Base-by-base conservation (phyloP, 2,797 vertebrate genomes). In the Echeneis naucrates region DNA sequence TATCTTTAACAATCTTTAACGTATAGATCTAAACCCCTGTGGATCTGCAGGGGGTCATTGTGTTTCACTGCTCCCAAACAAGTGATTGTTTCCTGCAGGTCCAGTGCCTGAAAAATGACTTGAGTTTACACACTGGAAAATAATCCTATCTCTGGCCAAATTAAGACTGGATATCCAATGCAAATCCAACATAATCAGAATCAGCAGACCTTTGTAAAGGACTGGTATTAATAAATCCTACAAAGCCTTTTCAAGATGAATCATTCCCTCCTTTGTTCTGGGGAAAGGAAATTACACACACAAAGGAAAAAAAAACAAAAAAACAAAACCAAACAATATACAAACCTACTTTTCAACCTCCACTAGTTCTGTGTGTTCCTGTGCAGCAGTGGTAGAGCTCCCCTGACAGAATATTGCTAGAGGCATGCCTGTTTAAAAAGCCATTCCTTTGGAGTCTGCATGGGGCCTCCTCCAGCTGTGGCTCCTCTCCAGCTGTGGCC, bases 211-310 rank as follows among this genome's bases (percentile, higher is more conserved):
- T 32, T 63, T 24, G 63, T 70, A 63, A 65, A 70, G 68, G 50
- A 64, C 67, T 54, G 11, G 40, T 81, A 83, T 75, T 75, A 88
- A 81, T 82, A 86, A 85, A 82, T 80, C 52, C 76, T 64, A 61
- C 63, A 72, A 64, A 61, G 40, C 50, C 72, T 53, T 68, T 81
- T 72, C 37, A 62, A 67, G 57, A 69, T 75, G 42, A 84, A 78
- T 81, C 26, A 11, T 42, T 62, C 13, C 1, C 26, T 52, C 4
- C 32, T 75, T 81, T 79, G 55, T 84, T 72, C 59, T 56, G 5
- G 48, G 56, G 44, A 65, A 35, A 47, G 33, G 53, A 75, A 72
- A 79, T 30, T 59, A n/a, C n/a, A n/a, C n/a, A n/a, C n/a, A n/a
- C n/a, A n/a, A n/a, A n/a, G n/a, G n/a, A n/a, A n/a, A n/a, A n/a